phyloP scores from a whole-genome alignment of 1,140 invertebrate species.

The Ditylenchus dipsaci region DNA sequence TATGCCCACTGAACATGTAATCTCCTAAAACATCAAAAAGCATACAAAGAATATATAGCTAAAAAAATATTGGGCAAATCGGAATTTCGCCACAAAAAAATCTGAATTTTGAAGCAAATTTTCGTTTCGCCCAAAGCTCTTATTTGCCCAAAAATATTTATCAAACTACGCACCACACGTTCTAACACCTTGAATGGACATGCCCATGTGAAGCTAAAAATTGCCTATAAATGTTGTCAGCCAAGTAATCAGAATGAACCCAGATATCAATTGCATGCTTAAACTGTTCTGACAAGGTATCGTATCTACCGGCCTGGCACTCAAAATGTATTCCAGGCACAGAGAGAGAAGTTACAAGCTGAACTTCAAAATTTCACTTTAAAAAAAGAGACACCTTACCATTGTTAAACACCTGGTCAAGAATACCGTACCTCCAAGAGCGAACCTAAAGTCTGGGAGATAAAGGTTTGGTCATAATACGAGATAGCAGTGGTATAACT shows the following conservation, averaged over 20 bases:
- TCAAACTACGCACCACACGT: constrained; percentile 75
- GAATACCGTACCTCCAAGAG: constrained; percentile 88
- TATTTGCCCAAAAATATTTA: too few species aligned
- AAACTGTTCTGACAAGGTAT: constrained; percentile 43
- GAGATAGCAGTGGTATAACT: too few species aligned
- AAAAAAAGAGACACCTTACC: too few species aligned
- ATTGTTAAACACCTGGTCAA: constrained; percentile 92
- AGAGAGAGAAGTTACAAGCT: too few species aligned
- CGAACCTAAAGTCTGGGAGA: constrained; percentile 69
- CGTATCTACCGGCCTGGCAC: neutral
- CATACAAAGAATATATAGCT: too few species aligned
- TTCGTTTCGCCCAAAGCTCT: too few species aligned
- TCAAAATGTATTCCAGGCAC: constrained; percentile 82
- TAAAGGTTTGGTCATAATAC: too few species aligned
- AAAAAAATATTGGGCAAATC: too few species aligned
- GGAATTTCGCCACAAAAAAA: too few species aligned
- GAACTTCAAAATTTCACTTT: too few species aligned
- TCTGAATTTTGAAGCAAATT: too few species aligned
- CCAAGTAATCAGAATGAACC: constrained; percentile 86
- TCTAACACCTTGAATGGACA: constrained; percentile 92
- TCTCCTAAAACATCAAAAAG: constrained; percentile 78
- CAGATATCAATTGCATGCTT: constrained; percentile 63
- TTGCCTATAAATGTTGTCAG: constrained; percentile 66
- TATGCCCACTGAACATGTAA: constrained; percentile 98
- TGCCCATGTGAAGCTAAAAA: constrained; percentile 66